Base-by-base conservation (phyloP, 2,888 invertebrate species). In the Megaustenia siamemsis region DNA sequence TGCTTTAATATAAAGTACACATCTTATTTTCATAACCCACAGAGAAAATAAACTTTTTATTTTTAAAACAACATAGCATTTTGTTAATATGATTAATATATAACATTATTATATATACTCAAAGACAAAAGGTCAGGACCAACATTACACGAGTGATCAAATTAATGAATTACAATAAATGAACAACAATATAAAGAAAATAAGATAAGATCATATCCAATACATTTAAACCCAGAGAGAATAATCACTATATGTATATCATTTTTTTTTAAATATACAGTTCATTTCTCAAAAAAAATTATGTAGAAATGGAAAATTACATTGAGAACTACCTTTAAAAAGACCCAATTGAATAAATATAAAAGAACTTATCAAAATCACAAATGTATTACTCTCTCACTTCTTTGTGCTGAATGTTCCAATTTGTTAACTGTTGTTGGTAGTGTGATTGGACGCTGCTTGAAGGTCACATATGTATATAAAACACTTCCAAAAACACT, bases 401-500 rank as follows among this genome's bases (percentile, higher is more conserved):
- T 82, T 53, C 69, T 45, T 60, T 71, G 71, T 8, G 32, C 0
- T 38, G 24, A 1, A 40, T 35, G 77, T 38, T 32, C 82, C 53
- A 43, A 10, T 82, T 45, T 73, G n/a, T 21, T 69, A 35, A 80
- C 15, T 80, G 69, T 63, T 12, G 60, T 78, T 35, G 53, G 32
- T 4, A 49, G 60, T 60, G 60, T 12, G 32, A 28, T 45, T 21
- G 80, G 45, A 53, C 43, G 24, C 68, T 84, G 80, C 35, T 79
- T 63, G 80, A 90, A 87, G 53, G 90, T 93, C 73, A 94, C 92
- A 86, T 92, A 93, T 8, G 93, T 92, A 89, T 94, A 94, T 43
- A 94, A 82, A 40, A 94, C 89, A 81, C 93, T 93, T 35, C 93
- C 94, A 35, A 91, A 68, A 1, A 94, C 93, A 89, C 93, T 94